phyloP scores from a whole-genome alignment of 2,113 vertebrate genomes.

The Symphodus melops region DNA sequence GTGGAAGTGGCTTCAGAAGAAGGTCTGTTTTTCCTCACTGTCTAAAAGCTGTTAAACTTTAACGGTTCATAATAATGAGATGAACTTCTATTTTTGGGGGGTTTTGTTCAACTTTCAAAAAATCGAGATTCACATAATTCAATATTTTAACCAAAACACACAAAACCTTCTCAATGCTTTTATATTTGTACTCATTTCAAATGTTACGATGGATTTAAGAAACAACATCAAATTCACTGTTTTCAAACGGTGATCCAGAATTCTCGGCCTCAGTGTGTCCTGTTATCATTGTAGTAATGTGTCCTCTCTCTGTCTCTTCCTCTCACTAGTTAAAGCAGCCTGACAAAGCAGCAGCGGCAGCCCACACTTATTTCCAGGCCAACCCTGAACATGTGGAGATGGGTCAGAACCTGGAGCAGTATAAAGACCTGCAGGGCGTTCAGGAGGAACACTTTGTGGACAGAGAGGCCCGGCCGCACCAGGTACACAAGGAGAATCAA shows the following conservation, averaged over 20 bases:
- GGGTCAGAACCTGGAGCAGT: constrained; percentile 90
- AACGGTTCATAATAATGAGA: neutral
- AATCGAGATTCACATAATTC: neutral
- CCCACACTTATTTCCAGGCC: constrained; percentile 96
- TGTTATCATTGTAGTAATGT: neutral
- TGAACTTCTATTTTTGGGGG: neutral
- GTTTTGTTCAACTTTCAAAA: neutral
- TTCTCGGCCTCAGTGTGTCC: neutral
- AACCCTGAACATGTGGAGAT: constrained; percentile 98
- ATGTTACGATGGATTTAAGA: neutral
- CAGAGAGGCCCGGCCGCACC: constrained; percentile 87
- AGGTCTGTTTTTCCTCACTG: neutral
- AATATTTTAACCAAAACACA: neutral
- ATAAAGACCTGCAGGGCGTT: constrained; percentile 82
- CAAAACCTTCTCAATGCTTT: neutral
- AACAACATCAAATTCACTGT: neutral
- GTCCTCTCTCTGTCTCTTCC: neutral
- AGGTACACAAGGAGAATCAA: constrained; percentile 79
- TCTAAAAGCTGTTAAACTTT: neutral
- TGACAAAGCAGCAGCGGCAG: constrained; percentile 92
- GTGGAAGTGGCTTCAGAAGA: neutral
- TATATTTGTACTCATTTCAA: neutral
- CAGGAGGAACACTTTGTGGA: constrained; percentile 85
- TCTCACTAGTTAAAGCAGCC: constrained; percentile 86
- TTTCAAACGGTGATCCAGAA: neutral